Percentiles rank a stretch among this genome's conserved stretches.
Evolutionary conservation across 2,113 vertebrate species (phyloP).

Genomic region (Athene noctua): DNA sequence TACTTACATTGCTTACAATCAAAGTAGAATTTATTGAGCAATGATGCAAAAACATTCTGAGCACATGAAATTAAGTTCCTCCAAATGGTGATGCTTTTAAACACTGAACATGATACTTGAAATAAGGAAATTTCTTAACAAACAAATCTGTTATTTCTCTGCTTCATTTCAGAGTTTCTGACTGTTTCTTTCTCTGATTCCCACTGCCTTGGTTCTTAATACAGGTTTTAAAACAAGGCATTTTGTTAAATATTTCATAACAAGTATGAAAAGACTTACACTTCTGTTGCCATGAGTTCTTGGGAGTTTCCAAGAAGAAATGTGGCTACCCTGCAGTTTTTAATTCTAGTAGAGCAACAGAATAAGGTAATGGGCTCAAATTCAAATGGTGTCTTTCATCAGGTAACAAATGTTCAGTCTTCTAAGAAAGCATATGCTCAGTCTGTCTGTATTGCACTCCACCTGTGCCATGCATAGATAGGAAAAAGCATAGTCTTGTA

Average conservation of each 20-base stretch:
- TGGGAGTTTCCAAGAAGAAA: not conserved
- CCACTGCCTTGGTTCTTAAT: not conserved
- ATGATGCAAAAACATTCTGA: not conserved
- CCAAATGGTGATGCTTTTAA: not conserved
- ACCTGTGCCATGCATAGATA: not conserved
- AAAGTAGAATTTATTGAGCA: not conserved
- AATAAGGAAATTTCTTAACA: not conserved
- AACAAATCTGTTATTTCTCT: not conserved
- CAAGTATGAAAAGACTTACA: not conserved
- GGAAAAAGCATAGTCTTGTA: not conserved
- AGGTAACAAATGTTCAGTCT: not conserved
- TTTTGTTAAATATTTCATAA: not conserved
- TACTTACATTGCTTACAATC: not conserved
- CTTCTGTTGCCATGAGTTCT: not conserved
- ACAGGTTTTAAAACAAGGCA: not conserved
- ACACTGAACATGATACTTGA: not conserved
- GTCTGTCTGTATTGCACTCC: not conserved
- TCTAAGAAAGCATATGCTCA: not conserved
- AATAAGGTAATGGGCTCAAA: not conserved
- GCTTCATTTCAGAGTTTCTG: not conserved
- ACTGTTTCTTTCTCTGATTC: not conserved
- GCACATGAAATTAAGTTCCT: not conserved
- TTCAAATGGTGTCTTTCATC: not conserved
- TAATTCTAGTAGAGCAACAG: not conserved
- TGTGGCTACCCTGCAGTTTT: not conserved